phyloP scores from a whole-genome alignment of 2,888 invertebrate genomes.

The Disparrhopalites patrizii region DNA sequence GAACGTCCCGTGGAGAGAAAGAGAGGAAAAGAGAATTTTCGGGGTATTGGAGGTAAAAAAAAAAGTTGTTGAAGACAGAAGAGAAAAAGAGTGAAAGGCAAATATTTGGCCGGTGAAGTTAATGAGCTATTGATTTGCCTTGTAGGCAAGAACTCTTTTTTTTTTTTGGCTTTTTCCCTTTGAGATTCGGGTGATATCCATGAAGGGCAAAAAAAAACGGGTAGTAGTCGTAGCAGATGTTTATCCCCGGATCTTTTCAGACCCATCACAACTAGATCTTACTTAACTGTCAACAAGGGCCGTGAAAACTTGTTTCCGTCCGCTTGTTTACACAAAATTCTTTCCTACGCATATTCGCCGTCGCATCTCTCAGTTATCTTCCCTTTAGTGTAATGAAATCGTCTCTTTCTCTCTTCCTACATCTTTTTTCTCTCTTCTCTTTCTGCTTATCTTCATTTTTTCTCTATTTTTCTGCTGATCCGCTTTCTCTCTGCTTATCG shows the following conservation, averaged over 20 bases:
- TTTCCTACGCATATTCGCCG: too few relatives aligned
- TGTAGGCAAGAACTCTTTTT: background rate
- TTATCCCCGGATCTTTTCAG: background rate
- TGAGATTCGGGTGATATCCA: background rate
- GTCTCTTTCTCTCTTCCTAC: too few relatives aligned
- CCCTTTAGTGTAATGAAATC: too few relatives aligned
- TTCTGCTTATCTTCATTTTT: too few relatives aligned
- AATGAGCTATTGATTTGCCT: constrained; percentile 11
- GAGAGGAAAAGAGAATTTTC: background rate
- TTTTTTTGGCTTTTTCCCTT: background rate
- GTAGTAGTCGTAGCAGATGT: background rate
- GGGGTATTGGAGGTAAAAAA: background rate
- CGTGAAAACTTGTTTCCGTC: too few relatives aligned
- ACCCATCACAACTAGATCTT: background rate
- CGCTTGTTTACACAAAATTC: too few relatives aligned
- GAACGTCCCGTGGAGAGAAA: too few relatives aligned
- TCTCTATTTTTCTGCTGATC: too few relatives aligned
- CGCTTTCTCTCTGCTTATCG: too few relatives aligned
- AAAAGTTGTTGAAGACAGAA: background rate
- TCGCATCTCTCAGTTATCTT: too few relatives aligned
- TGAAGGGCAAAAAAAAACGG: background rate
- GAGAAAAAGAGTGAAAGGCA: constrained; percentile 4
- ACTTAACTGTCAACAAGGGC: background rate
- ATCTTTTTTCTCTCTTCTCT: too few relatives aligned
- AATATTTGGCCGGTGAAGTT: constrained; percentile 7